Evolutionary conservation across 2,113 vertebrate species (phyloP), one percentile per base, ranked within the genome.

Genomic region (Phoxinus phoxinus): DNA sequence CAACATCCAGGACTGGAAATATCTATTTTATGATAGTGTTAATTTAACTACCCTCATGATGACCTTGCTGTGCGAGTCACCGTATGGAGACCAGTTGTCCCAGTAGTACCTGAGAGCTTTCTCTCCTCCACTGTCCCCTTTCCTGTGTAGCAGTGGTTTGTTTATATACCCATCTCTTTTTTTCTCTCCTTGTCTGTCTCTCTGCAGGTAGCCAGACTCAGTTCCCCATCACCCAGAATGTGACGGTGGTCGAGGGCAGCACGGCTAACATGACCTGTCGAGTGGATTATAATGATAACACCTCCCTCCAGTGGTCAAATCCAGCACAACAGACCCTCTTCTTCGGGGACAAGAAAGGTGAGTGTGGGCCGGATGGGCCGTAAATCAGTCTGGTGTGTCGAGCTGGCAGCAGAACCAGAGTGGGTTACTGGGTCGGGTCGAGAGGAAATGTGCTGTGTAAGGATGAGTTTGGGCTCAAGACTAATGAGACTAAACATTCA

Each of bases 231-330:
- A 97, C 97, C 90, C 97, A 98, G 93, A 99, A 99, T 86, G 95
- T 98, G 91, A 99, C 98, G 0, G 98, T 97, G 88, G 96, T 97
- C 78, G 97, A 99, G 95, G 97, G 98, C 4, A 96, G 95, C 93
- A 98, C 96, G 15, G 97, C 95, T 63, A 98, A 97, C 94, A 93
- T 99, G 96, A 99, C 98, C 95, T 99, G 98, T 94, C 96, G 98
- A 86, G 98, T 99, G 94, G 98, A 99, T 96, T 97, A 96, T 95
- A 99, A 99, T 96, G 98, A 99, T 97, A 99, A 99, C 96, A 99
- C 98, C 93, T 99, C 98, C 97, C 97, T 99, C 97, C 98, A 99
- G 98, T 99, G 97, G 98, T 99, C 98, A 94, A 99, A 99, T 95
- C 98, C 98, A 92, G 98, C 98, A 95, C 96, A 97, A 94, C 98